These are phyloP conservation scores for Listrodromus nycthemerus DNA, from an alignment of 2,888 invertebrate species.

Conservation along the genomic window DNA sequence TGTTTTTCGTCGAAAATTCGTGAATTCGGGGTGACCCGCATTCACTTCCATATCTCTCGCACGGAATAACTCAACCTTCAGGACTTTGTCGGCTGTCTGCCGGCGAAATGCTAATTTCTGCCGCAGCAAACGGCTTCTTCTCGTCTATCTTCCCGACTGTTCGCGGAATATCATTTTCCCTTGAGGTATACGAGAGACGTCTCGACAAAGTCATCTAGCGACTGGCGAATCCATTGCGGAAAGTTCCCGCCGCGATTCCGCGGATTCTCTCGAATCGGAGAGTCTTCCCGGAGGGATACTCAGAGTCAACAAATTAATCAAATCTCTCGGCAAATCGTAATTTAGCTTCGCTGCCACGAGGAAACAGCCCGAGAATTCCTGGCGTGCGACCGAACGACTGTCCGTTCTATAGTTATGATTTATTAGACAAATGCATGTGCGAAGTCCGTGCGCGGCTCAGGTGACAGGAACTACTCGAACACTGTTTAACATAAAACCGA, in stretches of 20 bases:
- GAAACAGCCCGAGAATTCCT: slow-evolving; percentile 13
- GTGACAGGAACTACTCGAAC: neutral
- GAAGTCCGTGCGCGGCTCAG: neutral
- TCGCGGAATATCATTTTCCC: slow-evolving; percentile 56
- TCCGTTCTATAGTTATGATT: neutral
- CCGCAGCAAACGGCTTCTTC: slow-evolving; percentile 37
- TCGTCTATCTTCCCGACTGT: slow-evolving; percentile 36
- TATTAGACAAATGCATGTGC: neutral
- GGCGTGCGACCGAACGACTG: neutral
- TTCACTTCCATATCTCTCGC: neutral
- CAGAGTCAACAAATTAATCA: slow-evolving; percentile 55
- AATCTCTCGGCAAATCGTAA: slow-evolving; percentile 46
- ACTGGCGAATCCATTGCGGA: slow-evolving; percentile 4
- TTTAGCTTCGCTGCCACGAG: slow-evolving; percentile 3
- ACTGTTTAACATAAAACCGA: slow-evolving; percentile 25
- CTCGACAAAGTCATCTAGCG: slow-evolving; percentile 1
- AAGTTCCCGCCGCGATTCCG: neutral
- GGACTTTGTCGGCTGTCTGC: slow-evolving; percentile 11
- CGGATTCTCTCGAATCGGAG: neutral
- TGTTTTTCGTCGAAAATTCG: neutral
- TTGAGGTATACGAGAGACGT: neutral
- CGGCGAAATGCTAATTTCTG: slow-evolving; percentile 59
- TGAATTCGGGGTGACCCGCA: neutral
- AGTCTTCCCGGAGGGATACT: neutral
- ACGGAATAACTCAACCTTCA: neutral